phyloP scores from a whole-genome alignment of 2,888 invertebrate genomes.

The Polydrusus tereticollis region DNA sequence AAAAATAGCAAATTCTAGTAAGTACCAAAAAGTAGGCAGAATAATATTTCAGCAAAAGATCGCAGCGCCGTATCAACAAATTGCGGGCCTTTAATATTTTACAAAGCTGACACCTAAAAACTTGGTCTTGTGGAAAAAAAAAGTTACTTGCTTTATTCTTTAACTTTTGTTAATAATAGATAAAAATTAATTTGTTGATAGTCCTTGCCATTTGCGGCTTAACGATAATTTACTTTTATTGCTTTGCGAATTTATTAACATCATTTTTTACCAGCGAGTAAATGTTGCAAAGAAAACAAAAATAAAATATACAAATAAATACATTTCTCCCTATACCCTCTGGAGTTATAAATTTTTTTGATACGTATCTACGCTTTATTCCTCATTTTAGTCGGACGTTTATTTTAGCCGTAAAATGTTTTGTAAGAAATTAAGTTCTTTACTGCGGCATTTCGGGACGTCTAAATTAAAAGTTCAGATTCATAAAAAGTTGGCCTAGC shows the following conservation, averaged over 20 bases:
- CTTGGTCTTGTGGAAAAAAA: too few species aligned
- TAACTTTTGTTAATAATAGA: too few species aligned
- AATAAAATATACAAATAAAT: background rate
- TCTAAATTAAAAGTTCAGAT: slow-evolving; percentile 1
- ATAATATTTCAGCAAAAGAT: too few species aligned
- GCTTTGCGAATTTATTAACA: background rate
- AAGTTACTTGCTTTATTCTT: too few species aligned
- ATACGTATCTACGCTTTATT: slow-evolving; percentile 26
- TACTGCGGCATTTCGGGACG: background rate
- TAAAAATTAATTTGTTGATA: too few species aligned
- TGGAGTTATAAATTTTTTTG: slow-evolving; percentile 35
- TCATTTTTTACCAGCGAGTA: background rate
- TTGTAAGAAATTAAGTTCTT: slow-evolving; percentile 12
- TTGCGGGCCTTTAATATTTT: too few species aligned
- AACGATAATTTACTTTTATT: too few species aligned
- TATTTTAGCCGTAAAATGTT: slow-evolving; percentile 18
- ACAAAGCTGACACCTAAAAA: too few species aligned
- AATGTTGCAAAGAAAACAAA: background rate
- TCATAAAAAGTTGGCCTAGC: background rate
- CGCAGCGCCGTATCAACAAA: too few species aligned
- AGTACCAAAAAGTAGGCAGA: too few species aligned
- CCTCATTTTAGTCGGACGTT: slow-evolving; percentile 17
- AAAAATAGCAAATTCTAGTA: too few species aligned
- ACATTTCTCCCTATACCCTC: background rate
- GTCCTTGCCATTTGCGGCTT: too few species aligned